Conservation (phyloP, 2,888 invertebrate species). For the Ischnus inquisitorius region DNA sequence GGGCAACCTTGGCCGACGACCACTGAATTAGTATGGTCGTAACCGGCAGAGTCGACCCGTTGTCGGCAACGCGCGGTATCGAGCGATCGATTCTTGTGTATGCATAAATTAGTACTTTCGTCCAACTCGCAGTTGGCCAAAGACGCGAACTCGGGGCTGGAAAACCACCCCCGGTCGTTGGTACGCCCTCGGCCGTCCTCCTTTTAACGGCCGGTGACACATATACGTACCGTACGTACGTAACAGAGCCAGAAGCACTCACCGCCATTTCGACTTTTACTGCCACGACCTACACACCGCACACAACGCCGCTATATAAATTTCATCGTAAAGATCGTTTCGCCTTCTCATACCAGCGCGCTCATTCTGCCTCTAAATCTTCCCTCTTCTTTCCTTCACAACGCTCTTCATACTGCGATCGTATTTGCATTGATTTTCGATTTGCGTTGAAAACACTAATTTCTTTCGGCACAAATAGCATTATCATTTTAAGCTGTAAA, state of each 20-base stretch:
- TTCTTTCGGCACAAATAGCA: background rate
- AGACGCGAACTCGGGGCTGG: background rate
- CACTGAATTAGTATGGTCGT: constrained; percentile 10
- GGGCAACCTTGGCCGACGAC: constrained; percentile 21
- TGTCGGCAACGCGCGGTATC: constrained; percentile 16
- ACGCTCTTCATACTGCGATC: background rate
- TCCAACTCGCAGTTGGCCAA: background rate
- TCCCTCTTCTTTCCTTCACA: background rate
- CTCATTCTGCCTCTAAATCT: constrained; percentile 21
- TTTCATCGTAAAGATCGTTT: constrained; percentile 57
- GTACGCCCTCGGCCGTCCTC: constrained; percentile 29
- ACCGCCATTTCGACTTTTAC: constrained; percentile 51
- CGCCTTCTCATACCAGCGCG: constrained; percentile 27
- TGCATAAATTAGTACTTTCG: constrained; percentile 62
- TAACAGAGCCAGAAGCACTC: constrained; percentile 25
- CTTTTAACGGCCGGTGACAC: constrained; percentile 39
- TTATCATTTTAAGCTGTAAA: background rate
- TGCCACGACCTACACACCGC: constrained; percentile 50
- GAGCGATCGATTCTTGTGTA: constrained; percentile 59
- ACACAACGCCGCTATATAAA: constrained; percentile 39
- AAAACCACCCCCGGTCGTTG: constrained; percentile 9
- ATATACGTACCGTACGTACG: constrained; percentile 22
- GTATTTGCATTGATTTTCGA: background rate
- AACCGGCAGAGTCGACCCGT: background rate
- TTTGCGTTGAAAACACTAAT: background rate